Evolutionary conservation across 37 sponge, comb jelly and placozoan species (phyloP).

Genomic region (Axinella damicornis): DNA sequence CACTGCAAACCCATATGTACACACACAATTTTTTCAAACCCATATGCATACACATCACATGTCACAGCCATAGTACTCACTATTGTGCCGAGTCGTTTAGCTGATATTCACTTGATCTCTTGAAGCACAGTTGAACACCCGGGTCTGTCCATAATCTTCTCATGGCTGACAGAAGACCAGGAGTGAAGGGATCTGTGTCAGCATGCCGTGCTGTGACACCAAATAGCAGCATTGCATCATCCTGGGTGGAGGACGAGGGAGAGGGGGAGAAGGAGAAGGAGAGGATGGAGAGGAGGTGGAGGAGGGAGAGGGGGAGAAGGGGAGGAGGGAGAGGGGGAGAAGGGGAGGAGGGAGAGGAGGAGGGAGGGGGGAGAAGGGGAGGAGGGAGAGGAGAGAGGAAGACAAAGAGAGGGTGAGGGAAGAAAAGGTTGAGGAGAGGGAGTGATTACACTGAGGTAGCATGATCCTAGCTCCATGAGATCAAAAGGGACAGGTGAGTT

Average conservation of each 20-base stretch:
- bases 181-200: slow-evolving; percentile 90
- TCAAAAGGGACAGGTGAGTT: no score
- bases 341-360: slow-evolving; percentile 5
- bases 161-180: slow-evolving; percentile 80
- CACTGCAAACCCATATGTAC: no score
- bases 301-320: slow-evolving; percentile 2
- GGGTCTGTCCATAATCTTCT: slow-evolving; percentile 89
- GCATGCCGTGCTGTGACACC: slow-evolving; percentile 69
- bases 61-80: slow-evolving; percentile 66
- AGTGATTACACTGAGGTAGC: no score
- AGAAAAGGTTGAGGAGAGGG: no score
- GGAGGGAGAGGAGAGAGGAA: no score
- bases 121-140: slow-evolving; percentile 93
- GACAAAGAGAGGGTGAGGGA: no score
- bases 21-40: no score
- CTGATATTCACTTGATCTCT: slow-evolving; percentile 90
- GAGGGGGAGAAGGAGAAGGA: background rate
- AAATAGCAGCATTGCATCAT: slow-evolving; percentile 85
- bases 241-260: slow-evolving; percentile 39
- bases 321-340: slow-evolving; percentile 1
- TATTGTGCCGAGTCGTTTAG: slow-evolving; percentile 97
- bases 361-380: slow-evolving; percentile 6
- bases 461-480: no score
- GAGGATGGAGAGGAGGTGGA: background rate
- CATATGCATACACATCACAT: no score